A percentile compares a stretch with the other conserved stretches of the same genome.
These are phyloP conservation scores for Hofmannophila pseudospretella DNA, from an alignment of 2,888 invertebrate species.

Conservation along the genomic window DNA sequence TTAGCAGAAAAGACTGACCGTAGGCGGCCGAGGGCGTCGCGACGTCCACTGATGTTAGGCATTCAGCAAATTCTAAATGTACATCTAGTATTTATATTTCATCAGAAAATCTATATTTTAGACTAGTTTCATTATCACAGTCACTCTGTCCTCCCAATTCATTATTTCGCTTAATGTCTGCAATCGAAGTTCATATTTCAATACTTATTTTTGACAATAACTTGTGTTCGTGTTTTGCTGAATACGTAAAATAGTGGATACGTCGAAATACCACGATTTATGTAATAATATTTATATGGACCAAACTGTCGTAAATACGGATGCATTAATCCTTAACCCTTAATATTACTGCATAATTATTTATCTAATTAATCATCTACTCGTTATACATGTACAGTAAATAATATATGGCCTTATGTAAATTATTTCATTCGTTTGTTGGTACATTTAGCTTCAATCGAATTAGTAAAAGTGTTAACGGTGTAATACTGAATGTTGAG, in stretches of 20 bases:
- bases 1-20: conserved; percentile 77
- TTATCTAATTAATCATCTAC: conserved; percentile 73
- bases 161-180: no score
- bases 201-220: no score
- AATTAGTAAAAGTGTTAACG: conserved; percentile 46
- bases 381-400: conserved; percentile 75
- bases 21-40: conserved; percentile 68
- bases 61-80: no score
- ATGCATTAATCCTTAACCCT: conserved; percentile 70
- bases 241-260: conserved; percentile 10
- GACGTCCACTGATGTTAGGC: conserved; percentile 48
- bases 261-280: conserved; percentile 40
- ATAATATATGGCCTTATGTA: conserved; percentile 75
- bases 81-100: no score
- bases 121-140: no score
- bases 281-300: conserved; percentile 76
- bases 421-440: conserved; percentile 66
- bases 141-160: no score
- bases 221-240: conserved; percentile 13
- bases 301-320: conserved; percentile 76
- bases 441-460: conserved; percentile 58
- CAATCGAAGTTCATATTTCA: no score
- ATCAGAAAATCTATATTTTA: no score
- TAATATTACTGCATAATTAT: conserved; percentile 71
- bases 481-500: conserved; percentile 37